A percentile compares a stretch with the other conserved stretches of the same genome.
Evolutionary conservation across 2,888 invertebrate genomes (phyloP).

Genomic region (Polydrusus tereticollis): DNA sequence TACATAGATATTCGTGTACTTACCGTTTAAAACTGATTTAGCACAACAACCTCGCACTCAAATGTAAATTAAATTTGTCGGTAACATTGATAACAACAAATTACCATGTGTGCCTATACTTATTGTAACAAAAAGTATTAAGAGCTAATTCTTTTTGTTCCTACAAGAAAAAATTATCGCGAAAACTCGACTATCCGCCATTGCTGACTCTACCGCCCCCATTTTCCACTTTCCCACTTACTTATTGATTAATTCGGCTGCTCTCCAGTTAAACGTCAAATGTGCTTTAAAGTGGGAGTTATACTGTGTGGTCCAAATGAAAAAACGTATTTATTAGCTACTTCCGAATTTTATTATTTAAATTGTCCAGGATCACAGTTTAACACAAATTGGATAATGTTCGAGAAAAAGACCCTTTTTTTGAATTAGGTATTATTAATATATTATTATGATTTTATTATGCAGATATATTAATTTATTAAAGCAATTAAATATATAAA

Average conservation of each 20-base stretch:
- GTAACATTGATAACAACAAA: conserved; percentile 12
- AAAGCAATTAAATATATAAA: too few species aligned
- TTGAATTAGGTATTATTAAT: too few species aligned
- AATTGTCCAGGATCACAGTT: too few species aligned
- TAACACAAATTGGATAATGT: too few species aligned
- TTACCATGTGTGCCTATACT: conserved; percentile 1
- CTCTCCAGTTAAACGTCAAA: conserved; percentile 4
- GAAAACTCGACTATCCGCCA: conserved; percentile 21
- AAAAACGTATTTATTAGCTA: too few species aligned
- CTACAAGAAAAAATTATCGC: conserved; percentile 3
- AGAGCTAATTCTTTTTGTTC: conserved; percentile 5
- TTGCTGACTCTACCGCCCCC: conserved; percentile 30
- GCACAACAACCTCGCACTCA: conserved; percentile 9
- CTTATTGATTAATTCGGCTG: conserved; percentile 31
- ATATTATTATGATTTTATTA: too few species aligned
- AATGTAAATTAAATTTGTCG: conserved; percentile 2
- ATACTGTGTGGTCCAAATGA: background rate
- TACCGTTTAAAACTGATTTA: conserved; percentile 5
- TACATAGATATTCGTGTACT: background rate
- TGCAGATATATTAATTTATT: too few species aligned
- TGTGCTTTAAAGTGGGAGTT: background rate
- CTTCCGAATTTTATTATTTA: too few species aligned
- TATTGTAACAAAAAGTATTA: conserved; percentile 13
- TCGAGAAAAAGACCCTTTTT: too few species aligned
- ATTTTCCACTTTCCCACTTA: conserved; percentile 29